Base-by-base conservation (phyloP, 2,797 vertebrate species). In the Coregonus sp. region DNA sequence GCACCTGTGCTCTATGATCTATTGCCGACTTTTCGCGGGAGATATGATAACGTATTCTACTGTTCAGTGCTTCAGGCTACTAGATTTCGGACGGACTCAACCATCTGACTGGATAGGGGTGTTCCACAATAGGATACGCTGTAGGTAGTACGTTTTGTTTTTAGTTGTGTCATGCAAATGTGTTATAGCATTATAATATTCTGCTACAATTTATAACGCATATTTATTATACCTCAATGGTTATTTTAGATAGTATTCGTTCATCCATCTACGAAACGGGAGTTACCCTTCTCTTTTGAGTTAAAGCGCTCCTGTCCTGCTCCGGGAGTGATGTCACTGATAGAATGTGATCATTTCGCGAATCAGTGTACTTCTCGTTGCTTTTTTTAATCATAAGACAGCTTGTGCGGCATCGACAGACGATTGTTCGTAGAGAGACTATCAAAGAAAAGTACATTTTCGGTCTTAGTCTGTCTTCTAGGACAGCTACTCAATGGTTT, bases 241-340 rank as follows among this genome's bases (percentile, higher is more conserved):
- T 25, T 29, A 5, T 51, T 71, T 25, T 70, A 51, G 11, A 52
- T 47, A 47, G 40, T 47, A 47, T 47, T 47, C 40, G 14, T 52
- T 52, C 37, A 25, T 29, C 12, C 31, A 14, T 35, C 12, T 1
- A 31, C 31, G 70, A 52, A 51, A 15, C 12, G 25, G 20, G n/a
- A 29, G 18, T 12, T n/a, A n/a, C n/a, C 18, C 9, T 12, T 7
- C 20, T 5, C 18, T 51, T 20, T 37, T 70, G n/a, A 9, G 29
- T 14, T 25, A 25, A 9, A 35, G 31, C 65, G n/a, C 14, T 71
- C 70, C 70, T 50, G 50, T 71, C 70, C 69, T 70, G 40, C 69
- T 15, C 69, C 0, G 37, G 16, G 40, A 50, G 47, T 71, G 70
- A 71, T 50, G 25, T 71, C 47, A 71, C 70, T 71, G 47, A 52